Percentiles rank a stretch among this genome's conserved stretches.
These are phyloP conservation scores for Solea senegalensis DNA, from an alignment of 2,113 vertebrate genomes.

Conservation along the genomic window DNA sequence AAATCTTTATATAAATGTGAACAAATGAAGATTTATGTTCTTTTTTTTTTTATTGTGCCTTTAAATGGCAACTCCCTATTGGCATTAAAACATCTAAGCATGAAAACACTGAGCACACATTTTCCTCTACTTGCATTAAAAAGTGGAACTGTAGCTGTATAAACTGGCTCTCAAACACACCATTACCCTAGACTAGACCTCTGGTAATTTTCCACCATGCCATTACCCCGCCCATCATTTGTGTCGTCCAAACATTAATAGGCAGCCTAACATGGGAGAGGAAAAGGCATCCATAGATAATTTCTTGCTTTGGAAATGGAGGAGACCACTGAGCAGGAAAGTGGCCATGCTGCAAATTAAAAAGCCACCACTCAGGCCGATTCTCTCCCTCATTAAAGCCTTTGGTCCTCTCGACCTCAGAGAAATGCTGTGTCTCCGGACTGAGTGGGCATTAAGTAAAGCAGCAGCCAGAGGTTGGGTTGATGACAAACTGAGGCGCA, in stretches of 20 bases:
- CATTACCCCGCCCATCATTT: constrained; percentile 30
- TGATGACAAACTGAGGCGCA: constrained; percentile 14
- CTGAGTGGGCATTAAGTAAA: constrained; percentile 24
- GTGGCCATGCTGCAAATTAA: constrained; percentile 66
- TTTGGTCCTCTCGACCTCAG: not conserved
- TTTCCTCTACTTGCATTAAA: not conserved
- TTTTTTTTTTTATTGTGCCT: not conserved
- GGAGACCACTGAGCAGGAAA: constrained; percentile 44
- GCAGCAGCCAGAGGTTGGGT: constrained; percentile 46
- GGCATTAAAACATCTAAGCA: constrained; percentile 11
- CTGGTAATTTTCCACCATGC: not conserved
- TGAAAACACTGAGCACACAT: not conserved
- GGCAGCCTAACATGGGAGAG: constrained; percentile 28
- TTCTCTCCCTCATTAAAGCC: constrained; percentile 68
- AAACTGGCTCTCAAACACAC: constrained; percentile 7
- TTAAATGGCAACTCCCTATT: constrained; percentile 6
- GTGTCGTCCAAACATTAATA: constrained; percentile 27
- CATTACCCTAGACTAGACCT: not conserved
- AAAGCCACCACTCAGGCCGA: constrained; percentile 43
- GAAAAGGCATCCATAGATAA: constrained; percentile 52
- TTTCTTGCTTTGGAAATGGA: constrained; percentile 40
- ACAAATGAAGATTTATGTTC: not conserved
- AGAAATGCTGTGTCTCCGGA: constrained; percentile 34
- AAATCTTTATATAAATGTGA: not conserved
- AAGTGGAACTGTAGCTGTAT: not conserved